A percentile compares a stretch with the other conserved stretches of the same genome.
phyloP scores from a whole-genome alignment of 2,888 invertebrate genomes.

The Sphaerophoria rueppellii region DNA sequence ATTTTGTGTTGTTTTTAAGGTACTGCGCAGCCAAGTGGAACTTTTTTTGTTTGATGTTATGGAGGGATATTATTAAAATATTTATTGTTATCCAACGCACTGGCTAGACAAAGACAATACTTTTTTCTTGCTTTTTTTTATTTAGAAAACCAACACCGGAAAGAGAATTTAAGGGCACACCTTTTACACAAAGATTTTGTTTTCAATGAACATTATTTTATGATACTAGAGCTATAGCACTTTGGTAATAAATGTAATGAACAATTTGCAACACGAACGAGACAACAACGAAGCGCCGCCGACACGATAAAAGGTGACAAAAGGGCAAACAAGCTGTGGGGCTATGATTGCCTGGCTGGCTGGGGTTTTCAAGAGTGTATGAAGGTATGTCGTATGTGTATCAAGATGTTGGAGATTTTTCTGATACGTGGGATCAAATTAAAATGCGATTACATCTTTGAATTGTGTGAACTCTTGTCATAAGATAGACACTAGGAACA shows the following conservation, averaged over 20 bases:
- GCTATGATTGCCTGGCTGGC: background rate
- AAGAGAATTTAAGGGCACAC: background rate
- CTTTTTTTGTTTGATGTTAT: background rate
- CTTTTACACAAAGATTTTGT: background rate
- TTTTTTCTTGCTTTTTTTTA: background rate
- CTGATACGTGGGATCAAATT: constrained; percentile 12
- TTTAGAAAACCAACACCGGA: constrained; percentile 10
- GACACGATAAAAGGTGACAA: background rate
- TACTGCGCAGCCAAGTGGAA: constrained; percentile 55
- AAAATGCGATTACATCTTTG: constrained; percentile 58
- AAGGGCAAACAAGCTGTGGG: background rate
- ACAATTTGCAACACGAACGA: constrained; percentile 3
- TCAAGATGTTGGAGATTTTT: constrained; percentile 8
- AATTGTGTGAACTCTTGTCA: constrained; percentile 5
- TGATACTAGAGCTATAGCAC: background rate
- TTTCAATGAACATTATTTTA: background rate
- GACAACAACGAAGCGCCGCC: background rate
- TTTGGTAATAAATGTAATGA: background rate
- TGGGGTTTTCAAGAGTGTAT: background rate
- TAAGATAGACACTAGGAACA: background rate
- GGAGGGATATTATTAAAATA: constrained; percentile 12
- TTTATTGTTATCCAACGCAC: constrained; percentile 20
- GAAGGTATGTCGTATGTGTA: background rate
- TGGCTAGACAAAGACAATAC: constrained; percentile 19
- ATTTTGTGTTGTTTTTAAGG: background rate